A percentile compares a stretch with the other conserved stretches of the same genome.
Conservation (phyloP, 1,140 invertebrate species). For the Drosophila orena region DNA sequence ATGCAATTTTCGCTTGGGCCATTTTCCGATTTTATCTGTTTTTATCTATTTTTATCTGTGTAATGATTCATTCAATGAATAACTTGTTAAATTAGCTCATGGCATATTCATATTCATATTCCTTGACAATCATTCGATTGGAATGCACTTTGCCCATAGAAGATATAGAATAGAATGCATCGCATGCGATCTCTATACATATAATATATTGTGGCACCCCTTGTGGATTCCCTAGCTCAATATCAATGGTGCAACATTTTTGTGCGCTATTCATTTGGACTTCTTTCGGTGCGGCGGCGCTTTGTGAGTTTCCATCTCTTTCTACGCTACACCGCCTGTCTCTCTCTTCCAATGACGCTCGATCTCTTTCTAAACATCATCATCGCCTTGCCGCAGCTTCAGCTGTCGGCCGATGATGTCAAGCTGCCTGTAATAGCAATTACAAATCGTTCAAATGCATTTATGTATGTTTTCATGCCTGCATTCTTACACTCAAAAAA, state of each 20-base stretch:
- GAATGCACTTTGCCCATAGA: conserved; percentile 38
- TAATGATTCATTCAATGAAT: conserved; percentile 30
- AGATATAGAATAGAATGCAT: conserved; percentile 7
- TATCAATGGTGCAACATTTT: conserved; percentile 62
- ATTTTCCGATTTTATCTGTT: conserved; percentile 9
- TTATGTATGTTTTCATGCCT: conserved; percentile 11
- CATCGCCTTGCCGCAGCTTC: conserved; percentile 30
- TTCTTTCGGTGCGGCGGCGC: conserved; percentile 44
- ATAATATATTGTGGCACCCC: conserved; percentile 3
- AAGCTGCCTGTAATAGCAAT: conserved; percentile 73
- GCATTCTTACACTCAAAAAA: conserved; percentile 1
- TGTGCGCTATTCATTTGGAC: conserved; percentile 65
- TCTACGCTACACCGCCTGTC: neutral
- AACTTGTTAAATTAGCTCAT: conserved; percentile 17
- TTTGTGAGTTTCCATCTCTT: conserved; percentile 36
- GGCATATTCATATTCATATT: conserved; percentile 46
- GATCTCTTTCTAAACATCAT: conserved; percentile 14
- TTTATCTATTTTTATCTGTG: too few species aligned
- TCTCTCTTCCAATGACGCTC: neutral
- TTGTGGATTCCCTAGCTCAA: conserved; percentile 1
- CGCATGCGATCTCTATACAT: conserved; percentile 8
- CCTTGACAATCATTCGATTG: conserved; percentile 19
- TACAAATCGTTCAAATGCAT: conserved; percentile 61
- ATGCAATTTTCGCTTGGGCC: neutral
- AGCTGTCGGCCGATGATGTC: conserved; percentile 74